Evolutionary conservation across 2,113 vertebrate species (phyloP).

Genomic region (Eudyptes chrysolophus): DNA sequence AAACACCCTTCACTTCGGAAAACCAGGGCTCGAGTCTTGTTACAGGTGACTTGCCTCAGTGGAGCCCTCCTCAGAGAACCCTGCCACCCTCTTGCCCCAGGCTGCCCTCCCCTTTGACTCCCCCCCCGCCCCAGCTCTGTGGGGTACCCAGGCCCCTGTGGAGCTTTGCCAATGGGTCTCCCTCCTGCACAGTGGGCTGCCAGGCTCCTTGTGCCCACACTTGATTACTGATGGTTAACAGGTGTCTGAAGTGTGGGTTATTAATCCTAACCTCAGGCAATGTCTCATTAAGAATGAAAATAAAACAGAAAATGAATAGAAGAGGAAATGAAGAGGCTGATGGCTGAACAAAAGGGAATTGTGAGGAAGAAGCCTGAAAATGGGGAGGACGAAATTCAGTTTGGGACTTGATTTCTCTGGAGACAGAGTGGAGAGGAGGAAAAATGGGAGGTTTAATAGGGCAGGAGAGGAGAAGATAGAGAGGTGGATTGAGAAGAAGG

Average conservation of each 20-base stretch:
- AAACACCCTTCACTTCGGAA: background rate
- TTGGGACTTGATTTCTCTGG: background rate
- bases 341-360: background rate
- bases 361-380: background rate
- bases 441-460: background rate
- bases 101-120: background rate
- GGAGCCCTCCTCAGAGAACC: background rate
- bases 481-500: background rate
- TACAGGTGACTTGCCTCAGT: too few species aligned
- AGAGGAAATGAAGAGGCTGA: background rate
- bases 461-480: background rate
- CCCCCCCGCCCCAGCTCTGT: background rate
- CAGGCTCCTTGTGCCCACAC: fast-evolving
- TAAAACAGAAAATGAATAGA: background rate
- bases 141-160: background rate
- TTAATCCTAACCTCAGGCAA: background rate
- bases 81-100: background rate
- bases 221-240: background rate
- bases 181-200: background rate
- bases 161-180: background rate
- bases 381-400: background rate
- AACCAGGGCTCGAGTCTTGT: background rate
- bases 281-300: background rate
- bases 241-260: background rate
- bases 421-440: background rate